Evolutionary conservation across 1,140 invertebrate species (phyloP).

Genomic region (Drosophila serrata): DNA sequence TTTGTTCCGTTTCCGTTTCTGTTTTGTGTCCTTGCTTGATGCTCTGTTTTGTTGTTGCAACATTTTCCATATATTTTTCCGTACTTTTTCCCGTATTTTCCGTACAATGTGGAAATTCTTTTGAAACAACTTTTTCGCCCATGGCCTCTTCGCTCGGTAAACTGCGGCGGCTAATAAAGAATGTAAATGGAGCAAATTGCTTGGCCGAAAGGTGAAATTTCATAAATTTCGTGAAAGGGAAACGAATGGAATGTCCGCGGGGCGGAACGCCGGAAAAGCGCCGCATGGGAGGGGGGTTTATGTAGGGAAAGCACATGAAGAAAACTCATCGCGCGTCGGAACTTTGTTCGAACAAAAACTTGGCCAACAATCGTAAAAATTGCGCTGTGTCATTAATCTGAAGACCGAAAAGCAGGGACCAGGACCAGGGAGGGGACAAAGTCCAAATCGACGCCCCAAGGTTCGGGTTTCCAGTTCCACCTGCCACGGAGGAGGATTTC

Average conservation of each 20-base stretch:
- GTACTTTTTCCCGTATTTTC: conserved; percentile 3
- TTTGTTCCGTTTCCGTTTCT: conserved; percentile 24
- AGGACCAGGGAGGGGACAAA: not conserved
- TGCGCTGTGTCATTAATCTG: conserved; percentile 47
- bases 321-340: conserved; percentile 38
- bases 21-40: conserved; percentile 5
- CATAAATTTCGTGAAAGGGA: conserved; percentile 68
- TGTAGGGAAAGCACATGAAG: conserved; percentile 22
- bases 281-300: too few species aligned
- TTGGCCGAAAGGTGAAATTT: conserved; percentile 79
- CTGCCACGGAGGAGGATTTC: not conserved
- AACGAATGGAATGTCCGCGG: conserved; percentile 32
- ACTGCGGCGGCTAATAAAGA: conserved; percentile 75
- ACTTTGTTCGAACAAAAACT: conserved; percentile 50
- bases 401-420: conserved; percentile 12
- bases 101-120: conserved; percentile 24
- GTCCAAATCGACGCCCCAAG: conserved; percentile 13
- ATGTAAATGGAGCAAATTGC: conserved; percentile 83
- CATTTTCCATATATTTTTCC: conserved; percentile 11
- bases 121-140: conserved; percentile 31
- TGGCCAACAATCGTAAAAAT: conserved; percentile 52
- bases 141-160: conserved; percentile 21
- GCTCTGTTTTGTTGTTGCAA: not conserved
- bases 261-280: conserved; percentile 17
- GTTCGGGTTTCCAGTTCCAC: conserved; percentile 7